Base-by-base conservation (phyloP, 2,888 invertebrate genomes). In the Microdon myrmicae region DNA sequence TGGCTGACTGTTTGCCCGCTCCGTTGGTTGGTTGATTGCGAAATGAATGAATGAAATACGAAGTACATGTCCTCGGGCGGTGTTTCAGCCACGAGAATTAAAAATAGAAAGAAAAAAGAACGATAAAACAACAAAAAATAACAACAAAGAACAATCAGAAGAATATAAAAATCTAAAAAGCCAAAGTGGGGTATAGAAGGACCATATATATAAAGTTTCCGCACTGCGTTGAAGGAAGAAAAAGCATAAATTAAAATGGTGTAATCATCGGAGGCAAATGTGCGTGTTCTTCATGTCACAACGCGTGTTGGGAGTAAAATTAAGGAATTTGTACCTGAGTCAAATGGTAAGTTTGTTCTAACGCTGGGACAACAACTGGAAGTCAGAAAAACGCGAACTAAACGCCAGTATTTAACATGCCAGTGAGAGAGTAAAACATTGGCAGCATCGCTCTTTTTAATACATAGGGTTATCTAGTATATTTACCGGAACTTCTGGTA, bases 171-270 rank as follows among this genome's bases (percentile, higher is more conserved):
- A 43, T 31, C 14, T 9, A 13, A 43, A 43, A 22, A 43, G 43
- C 43, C 43, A 43, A 14, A 32, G 20, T n/a, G n/a, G n/a, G n/a
- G n/a, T n/a, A n/a, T n/a, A n/a, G n/a, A n/a, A n/a, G n/a, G n/a
- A n/a, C n/a, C n/a, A n/a, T n/a, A n/a, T n/a, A n/a, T n/a, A n/a
- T n/a, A n/a, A n/a, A n/a, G n/a, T n/a, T n/a, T n/a, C 47, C 28
- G 51, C 28, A 39, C 25, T 31, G 31, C 48, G 31, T 41, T 58
- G 51, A 64, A 64, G 51, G 58, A 53, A 45, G 51, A 60, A 64
- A 64, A 53, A 51, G 47, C 56, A 64, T 51, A 58, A 58, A 58
- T 64, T 64, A 58, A 64, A 64, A 64, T 64, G 64, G 64, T 51
- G 51, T 58, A 64, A 43, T 47, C 58, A 53, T 58, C 51, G n/a